Percentiles rank a stretch among this genome's conserved stretches.
phyloP scores from a whole-genome alignment of 2,797 vertebrate genomes.

The Alfaro cultratus region DNA sequence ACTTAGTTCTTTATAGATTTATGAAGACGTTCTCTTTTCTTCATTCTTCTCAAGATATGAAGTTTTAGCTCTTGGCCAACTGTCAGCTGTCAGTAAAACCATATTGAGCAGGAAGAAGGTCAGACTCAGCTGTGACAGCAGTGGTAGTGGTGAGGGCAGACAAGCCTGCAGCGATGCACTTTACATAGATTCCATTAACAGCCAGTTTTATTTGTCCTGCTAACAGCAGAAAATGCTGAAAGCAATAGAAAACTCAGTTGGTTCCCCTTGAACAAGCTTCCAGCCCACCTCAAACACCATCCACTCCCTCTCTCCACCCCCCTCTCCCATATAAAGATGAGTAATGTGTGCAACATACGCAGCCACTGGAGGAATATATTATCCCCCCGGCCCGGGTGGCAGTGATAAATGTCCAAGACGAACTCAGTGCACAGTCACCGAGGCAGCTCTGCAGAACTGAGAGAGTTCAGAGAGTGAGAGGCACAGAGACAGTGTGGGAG shows the following conservation, averaged over 20 bases:
- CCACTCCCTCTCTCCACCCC: constrained; percentile 1
- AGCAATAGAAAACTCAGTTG: constrained; percentile 67
- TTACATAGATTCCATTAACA: constrained; percentile 50
- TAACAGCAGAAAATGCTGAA: constrained; percentile 57
- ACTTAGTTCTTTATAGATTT: not conserved
- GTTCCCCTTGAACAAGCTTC: constrained; percentile 24
- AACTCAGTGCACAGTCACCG: constrained; percentile 69
- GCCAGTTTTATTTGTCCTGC: constrained; percentile 43
- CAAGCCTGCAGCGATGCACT: constrained; percentile 3
- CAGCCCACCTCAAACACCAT: constrained; percentile 13
- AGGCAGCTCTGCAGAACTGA: constrained; percentile 43
- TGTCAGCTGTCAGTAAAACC: not conserved
- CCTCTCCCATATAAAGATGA: constrained; percentile 72
- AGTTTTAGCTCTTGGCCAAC: not conserved
- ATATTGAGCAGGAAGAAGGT: constrained; percentile 35
- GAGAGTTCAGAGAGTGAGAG: constrained; percentile 23
- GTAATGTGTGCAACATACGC: constrained; percentile 68
- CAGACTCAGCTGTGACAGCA: constrained; percentile 1
- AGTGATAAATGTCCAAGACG: constrained; percentile 76
- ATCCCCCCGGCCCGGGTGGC: constrained; percentile 62
- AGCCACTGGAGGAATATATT: constrained; percentile 76
- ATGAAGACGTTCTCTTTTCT: not conserved
- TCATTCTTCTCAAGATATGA: constrained; percentile 10
- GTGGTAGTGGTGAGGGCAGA: not conserved
- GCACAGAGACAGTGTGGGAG: constrained; percentile 1